Evolutionary conservation across 1,140 invertebrate species (phyloP).

Genomic region (Cydia amplana): DNA sequence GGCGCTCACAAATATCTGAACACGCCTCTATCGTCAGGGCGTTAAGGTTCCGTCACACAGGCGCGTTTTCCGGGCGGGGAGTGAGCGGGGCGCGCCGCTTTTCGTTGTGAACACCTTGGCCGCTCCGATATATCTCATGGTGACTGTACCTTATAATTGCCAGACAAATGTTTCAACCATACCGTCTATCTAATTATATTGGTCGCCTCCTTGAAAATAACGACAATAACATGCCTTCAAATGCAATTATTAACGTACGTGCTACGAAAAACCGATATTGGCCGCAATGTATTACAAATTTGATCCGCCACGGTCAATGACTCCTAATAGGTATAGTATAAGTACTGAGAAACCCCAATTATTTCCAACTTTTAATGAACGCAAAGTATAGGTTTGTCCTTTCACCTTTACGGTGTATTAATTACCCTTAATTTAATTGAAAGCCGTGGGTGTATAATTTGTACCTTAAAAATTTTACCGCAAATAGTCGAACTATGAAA

Average conservation of each 20-base stretch:
- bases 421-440: slow-evolving; percentile 9
- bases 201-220: slow-evolving; percentile 10
- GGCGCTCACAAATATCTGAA: too few species aligned
- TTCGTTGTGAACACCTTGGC: too few species aligned
- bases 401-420: background rate
- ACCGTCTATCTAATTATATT: background rate
- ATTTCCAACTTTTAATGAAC: slow-evolving; percentile 11
- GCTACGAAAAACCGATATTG: slow-evolving; percentile 1
- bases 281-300: slow-evolving; percentile 12
- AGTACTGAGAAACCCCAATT: slow-evolving; percentile 9
- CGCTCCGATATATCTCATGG: too few species aligned
- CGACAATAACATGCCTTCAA: slow-evolving; percentile 18
- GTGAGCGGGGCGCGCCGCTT: too few species aligned
- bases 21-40: too few species aligned
- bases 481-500: background rate
- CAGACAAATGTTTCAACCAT: background rate
- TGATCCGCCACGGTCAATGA: slow-evolving; percentile 19
- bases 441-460: slow-evolving; percentile 12
- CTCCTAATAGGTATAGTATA: background rate
- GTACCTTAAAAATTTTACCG: background rate
- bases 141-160: background rate
- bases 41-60: too few species aligned
- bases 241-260: slow-evolving; percentile 25
- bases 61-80: too few species aligned
- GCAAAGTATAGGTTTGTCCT: slow-evolving; percentile 1